Percentiles rank a stretch among this genome's conserved stretches.
Evolutionary conservation across 1,140 invertebrate species (phyloP).

Genomic region (Triops longicaudatus): DNA sequence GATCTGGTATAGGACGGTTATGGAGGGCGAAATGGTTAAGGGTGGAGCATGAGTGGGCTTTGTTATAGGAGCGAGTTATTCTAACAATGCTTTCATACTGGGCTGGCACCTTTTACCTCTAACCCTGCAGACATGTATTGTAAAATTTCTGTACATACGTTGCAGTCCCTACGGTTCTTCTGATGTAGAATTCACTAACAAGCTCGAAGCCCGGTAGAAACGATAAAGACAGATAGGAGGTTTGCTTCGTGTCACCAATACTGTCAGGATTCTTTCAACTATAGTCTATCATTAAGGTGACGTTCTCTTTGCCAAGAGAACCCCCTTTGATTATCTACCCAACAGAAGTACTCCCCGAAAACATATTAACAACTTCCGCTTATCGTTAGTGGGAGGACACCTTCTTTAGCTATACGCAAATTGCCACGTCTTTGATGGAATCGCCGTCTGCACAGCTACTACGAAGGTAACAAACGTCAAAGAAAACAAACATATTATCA

Average conservation of each 20-base stretch:
- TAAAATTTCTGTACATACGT: background rate
- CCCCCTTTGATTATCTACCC: background rate
- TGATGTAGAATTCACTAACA: background rate
- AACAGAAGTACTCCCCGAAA: background rate
- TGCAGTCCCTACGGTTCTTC: background rate
- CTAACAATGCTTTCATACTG: background rate
- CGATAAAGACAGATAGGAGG: background rate
- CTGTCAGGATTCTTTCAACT: conserved; percentile 3
- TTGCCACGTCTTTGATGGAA: background rate
- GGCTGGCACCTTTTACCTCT: background rate
- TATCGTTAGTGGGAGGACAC: background rate
- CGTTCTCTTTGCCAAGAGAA: background rate
- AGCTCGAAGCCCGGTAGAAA: background rate
- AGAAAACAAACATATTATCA: background rate
- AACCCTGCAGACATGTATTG: background rate
- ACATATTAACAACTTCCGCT: conserved; percentile 15
- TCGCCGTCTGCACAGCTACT: background rate
- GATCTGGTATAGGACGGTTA: background rate
- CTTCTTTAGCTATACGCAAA: background rate
- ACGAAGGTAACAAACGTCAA: background rate
- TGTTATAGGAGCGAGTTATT: background rate
- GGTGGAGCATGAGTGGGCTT: background rate
- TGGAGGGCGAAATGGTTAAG: background rate
- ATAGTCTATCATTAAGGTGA: conserved; percentile 8
- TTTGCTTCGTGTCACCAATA: conserved; percentile 7